A percentile compares a stretch with the other conserved stretches of the same genome.
Conservation (phyloP, 2,888 invertebrate species). For the Lathronympha strigana region DNA sequence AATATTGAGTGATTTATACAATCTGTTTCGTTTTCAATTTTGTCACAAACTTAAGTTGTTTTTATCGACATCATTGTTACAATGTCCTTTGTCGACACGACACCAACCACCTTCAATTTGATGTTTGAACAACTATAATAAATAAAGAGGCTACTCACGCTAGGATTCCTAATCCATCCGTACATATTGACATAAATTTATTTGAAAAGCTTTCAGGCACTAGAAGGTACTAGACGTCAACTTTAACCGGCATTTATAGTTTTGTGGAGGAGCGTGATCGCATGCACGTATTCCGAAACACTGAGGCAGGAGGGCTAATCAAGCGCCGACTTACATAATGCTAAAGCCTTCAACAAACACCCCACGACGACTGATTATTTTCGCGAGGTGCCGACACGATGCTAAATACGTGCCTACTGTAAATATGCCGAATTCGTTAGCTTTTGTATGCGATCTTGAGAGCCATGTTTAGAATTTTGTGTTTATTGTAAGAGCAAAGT, state of each 20-base stretch:
- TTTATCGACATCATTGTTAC: conserved; percentile 9
- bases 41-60: conserved; percentile 3
- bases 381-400: conserved; percentile 44
- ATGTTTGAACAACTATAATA: conserved; percentile 12
- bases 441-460: conserved; percentile 30
- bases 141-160: conserved; percentile 55
- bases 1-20: background rate
- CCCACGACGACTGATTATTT: conserved; percentile 47
- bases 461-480: conserved; percentile 14
- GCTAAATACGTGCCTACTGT: conserved; percentile 51
- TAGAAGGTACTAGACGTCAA: conserved; percentile 26
- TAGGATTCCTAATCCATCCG: conserved; percentile 53
- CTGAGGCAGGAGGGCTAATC: conserved; percentile 48
- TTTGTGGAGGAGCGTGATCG: conserved; percentile 46
- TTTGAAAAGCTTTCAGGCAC: conserved; percentile 25
- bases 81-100: background rate
- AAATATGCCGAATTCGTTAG: conserved; percentile 42
- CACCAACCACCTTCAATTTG: conserved; percentile 4
- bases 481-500: conserved; percentile 15
- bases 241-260: conserved; percentile 34
- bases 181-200: conserved; percentile 51
- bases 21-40: background rate
- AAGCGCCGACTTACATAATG: conserved; percentile 37
- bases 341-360: conserved; percentile 57
- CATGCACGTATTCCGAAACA: conserved; percentile 52